These are phyloP conservation scores for Labeo catla DNA, from an alignment of 2,113 vertebrate species.

Conservation along the genomic window DNA sequence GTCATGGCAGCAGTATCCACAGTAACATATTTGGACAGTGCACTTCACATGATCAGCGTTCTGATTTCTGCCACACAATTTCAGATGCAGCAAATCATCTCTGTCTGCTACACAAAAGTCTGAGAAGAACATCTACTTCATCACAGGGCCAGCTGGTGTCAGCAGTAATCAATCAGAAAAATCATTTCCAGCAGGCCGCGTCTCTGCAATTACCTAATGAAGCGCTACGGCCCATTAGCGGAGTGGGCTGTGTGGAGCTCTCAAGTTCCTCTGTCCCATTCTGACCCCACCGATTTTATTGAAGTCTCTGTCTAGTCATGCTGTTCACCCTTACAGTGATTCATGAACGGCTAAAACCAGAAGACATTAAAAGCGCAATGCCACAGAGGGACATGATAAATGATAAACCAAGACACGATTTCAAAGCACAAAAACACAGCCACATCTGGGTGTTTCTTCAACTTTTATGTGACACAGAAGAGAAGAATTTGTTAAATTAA, in stretches of 20 bases:
- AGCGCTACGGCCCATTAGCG: slow-evolving; percentile 34
- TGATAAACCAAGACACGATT: not conserved
- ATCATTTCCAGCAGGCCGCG: slow-evolving; percentile 6
- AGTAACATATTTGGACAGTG: too few relatives aligned
- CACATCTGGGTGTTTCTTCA: not conserved
- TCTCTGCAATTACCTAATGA: slow-evolving; percentile 58
- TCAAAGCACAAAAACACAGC: not conserved
- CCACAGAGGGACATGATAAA: not conserved
- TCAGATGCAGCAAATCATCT: not conserved
- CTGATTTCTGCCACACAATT: too few relatives aligned
- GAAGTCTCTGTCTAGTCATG: not conserved
- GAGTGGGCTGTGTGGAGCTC: not conserved
- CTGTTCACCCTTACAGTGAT: not conserved
- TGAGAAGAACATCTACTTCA: slow-evolving; percentile 8
- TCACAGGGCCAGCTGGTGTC: slow-evolving; percentile 4
- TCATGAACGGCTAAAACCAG: not conserved
- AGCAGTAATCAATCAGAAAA: slow-evolving; percentile 44
- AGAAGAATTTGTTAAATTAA: too few relatives aligned
- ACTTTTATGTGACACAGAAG: not conserved
- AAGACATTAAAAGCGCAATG: not conserved
- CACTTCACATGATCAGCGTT: too few relatives aligned
- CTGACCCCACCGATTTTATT: not conserved
- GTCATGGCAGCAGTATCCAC: too few relatives aligned
- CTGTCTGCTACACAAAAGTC: not conserved
- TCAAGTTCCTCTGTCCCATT: not conserved